Conservation (phyloP, 2,113 vertebrate genomes). For the Dolichallabes microphthalmus region DNA sequence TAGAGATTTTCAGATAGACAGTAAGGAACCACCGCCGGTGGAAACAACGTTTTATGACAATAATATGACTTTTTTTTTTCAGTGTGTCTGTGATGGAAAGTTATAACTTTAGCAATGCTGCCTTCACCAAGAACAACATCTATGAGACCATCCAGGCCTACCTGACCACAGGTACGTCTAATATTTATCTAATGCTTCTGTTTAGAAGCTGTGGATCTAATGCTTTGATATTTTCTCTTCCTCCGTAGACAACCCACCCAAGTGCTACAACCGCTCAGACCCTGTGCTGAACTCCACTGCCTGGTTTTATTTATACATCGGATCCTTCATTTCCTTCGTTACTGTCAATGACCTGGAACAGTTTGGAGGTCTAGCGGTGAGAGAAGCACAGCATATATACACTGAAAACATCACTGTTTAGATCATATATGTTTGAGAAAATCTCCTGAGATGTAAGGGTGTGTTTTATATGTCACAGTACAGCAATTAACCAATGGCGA, state of each 20-base stretch:
- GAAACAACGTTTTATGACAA: background rate
- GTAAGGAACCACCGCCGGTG: background rate
- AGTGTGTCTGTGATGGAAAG: conserved; percentile 64
- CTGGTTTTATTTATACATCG: conserved; percentile 73
- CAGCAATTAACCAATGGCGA: too few relatives aligned
- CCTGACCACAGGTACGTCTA: conserved; percentile 63
- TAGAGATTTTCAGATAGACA: background rate
- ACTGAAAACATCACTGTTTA: background rate
- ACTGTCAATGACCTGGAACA: conserved; percentile 58
- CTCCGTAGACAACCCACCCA: conserved; percentile 55
- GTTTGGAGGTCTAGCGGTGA: conserved; percentile 64
- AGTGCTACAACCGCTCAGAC: conserved; percentile 61
- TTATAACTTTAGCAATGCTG: conserved; percentile 56
- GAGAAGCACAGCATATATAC: background rate
- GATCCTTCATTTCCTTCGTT: conserved; percentile 63
- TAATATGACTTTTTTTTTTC: background rate
- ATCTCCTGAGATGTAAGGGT: background rate
- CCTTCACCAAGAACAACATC: conserved; percentile 60
- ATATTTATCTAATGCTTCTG: background rate
- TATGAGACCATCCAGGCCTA: conserved; percentile 64
- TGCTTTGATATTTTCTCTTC: background rate
- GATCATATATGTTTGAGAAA: background rate
- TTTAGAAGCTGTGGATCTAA: too few relatives aligned
- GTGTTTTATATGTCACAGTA: background rate
- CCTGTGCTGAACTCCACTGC: conserved; percentile 71